Conservation (phyloP, 92 coral and sea anemone genomes). For the Heteractis magnifica region DNA sequence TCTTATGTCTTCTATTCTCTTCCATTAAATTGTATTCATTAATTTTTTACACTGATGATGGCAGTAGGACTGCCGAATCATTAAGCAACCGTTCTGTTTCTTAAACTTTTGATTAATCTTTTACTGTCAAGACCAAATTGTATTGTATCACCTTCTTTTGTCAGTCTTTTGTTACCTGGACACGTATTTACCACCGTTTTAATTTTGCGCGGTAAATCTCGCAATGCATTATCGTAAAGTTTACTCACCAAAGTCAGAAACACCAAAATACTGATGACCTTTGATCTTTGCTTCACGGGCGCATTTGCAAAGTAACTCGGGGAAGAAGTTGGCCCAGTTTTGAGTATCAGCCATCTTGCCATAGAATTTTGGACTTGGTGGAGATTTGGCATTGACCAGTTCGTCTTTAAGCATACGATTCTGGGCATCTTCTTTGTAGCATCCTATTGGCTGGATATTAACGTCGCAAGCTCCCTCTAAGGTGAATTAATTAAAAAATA, state of each 20-base stretch:
- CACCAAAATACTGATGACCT: slow-evolving; percentile 48
- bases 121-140: too few species aligned
- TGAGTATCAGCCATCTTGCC: slow-evolving; percentile 19
- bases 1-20: too few species aligned
- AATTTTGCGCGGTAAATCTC: background rate
- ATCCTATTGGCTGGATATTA: slow-evolving; percentile 32
- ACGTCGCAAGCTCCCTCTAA: slow-evolving; percentile 50
- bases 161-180: too few species aligned
- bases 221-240: background rate
- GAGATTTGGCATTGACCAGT: slow-evolving; percentile 41
- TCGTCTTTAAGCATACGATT: slow-evolving; percentile 30
- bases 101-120: too few species aligned
- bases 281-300: slow-evolving; percentile 43
- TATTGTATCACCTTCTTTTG: too few species aligned
- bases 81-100: too few species aligned
- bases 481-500: too few species aligned
- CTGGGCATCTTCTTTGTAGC: slow-evolving; percentile 40
- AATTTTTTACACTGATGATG: too few species aligned
- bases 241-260: slow-evolving; percentile 46
- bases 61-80: too few species aligned
- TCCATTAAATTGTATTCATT: too few species aligned
- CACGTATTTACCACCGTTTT: too few species aligned
- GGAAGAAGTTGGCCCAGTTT: slow-evolving; percentile 30
- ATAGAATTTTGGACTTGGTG: slow-evolving; percentile 31
- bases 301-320: slow-evolving; percentile 54